Conservation (phyloP, 2,113 vertebrate species). For the Gasterosteus aculeatus region DNA sequence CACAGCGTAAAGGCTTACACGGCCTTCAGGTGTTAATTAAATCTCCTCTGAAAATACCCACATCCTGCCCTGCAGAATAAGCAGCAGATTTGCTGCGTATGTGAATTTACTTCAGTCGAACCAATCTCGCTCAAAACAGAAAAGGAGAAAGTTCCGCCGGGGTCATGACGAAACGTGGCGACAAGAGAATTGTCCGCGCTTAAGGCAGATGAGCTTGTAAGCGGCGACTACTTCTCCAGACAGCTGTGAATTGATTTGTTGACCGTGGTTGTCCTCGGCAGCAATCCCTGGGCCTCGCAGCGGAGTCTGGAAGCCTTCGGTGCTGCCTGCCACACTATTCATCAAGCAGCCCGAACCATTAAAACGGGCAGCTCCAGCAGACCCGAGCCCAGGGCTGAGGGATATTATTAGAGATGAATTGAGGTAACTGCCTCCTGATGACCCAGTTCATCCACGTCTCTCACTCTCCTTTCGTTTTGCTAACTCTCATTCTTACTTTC, state of each 20-base stretch:
- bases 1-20: slow-evolving; percentile 60
- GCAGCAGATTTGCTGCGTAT: slow-evolving; percentile 57
- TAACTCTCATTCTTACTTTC: slow-evolving; percentile 60
- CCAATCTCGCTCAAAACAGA: slow-evolving; percentile 59
- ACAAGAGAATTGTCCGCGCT: slow-evolving; percentile 63
- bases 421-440: slow-evolving; percentile 74
- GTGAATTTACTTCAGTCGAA: slow-evolving; percentile 63
- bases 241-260: slow-evolving; percentile 77
- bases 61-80: slow-evolving; percentile 61
- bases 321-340: slow-evolving; percentile 66
- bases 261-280: slow-evolving; percentile 64
- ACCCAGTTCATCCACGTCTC: slow-evolving; percentile 73
- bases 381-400: slow-evolving; percentile 62
- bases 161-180: slow-evolving; percentile 29
- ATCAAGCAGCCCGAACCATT: slow-evolving; percentile 73
- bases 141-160: slow-evolving; percentile 27
- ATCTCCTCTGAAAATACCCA: slow-evolving; percentile 72
- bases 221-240: slow-evolving; percentile 55
- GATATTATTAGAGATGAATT: slow-evolving; percentile 75
- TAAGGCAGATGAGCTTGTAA: slow-evolving; percentile 70
- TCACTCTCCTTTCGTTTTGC: slow-evolving; percentile 51
- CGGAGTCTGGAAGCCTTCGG: slow-evolving; percentile 41
- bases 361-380: slow-evolving; percentile 58
- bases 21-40: slow-evolving; percentile 76
- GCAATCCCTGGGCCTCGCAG: slow-evolving; percentile 55